Base-by-base conservation (phyloP, 2,113 vertebrate species). In the Origma solitaria region DNA sequence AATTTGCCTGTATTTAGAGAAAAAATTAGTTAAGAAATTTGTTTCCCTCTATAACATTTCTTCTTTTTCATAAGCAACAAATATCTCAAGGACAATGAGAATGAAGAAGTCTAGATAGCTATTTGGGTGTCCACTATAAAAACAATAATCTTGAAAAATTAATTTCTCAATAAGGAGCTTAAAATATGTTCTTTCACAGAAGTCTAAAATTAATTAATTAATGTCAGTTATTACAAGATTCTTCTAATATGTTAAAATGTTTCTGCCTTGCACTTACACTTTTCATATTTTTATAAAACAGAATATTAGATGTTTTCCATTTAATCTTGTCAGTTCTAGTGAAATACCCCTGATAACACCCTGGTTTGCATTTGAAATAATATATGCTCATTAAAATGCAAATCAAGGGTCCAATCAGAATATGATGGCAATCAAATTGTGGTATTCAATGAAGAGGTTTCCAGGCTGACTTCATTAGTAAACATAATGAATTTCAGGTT, bases 401-500 rank as follows among this genome's bases (percentile, higher is more conserved):
- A 97, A 98, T 97, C 95, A 94, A 97, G 88, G 30, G 95, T 95
- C 97, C 97, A 98, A 98, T 98, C 97, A 98, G 92, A 98, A 97
- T 95, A 93, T 90, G 94, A 97, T 95, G 81, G 95, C 95, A 98
- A 97, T 97, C 97, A 98, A 97, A 97, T 94, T 92, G 78, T 92
- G 97, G 96, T 96, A 98, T 96, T 98, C 94, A 97, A 97, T 97
- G 97, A 97, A 97, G 92, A 97, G 84, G 75, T 97, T 97, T 96
- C 92, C 91, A 97, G 94, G 83, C 91, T 95, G 92, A 93, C 92
- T 98, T 98, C 96, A 97, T 98, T 97, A 98, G 95, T 97, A 97
- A 96, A 96, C 88, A 94, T 94, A 96, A 97, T 91, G 96, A 97
- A 98, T 97, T 97, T 97, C 93, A 97, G 96, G 89, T 96, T 96